phyloP scores from a whole-genome alignment of 2,797 vertebrate genomes.

The Bryconaethiops microstoma region DNA sequence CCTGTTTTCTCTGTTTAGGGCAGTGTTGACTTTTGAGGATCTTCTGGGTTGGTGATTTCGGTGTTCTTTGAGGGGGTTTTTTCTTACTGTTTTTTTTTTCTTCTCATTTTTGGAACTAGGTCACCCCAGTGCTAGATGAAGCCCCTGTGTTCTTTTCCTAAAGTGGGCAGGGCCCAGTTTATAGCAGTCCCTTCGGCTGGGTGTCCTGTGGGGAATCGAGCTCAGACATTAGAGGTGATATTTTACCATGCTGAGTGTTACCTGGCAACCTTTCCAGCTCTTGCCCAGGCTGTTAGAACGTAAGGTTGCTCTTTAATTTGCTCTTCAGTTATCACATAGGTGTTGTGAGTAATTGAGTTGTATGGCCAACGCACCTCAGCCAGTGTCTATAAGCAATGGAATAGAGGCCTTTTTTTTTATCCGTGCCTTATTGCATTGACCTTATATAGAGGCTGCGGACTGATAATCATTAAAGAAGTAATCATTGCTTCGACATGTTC shows the following conservation, averaged over 20 bases:
- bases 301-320: not conserved
- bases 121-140: conserved; percentile 15
- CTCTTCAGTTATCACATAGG: not conserved
- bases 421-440: conserved; percentile 8
- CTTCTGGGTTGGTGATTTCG: conserved; percentile 22
- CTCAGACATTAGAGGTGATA: conserved; percentile 13
- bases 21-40: conserved; percentile 22
- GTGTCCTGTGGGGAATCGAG: conserved; percentile 2
- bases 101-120: conserved; percentile 38
- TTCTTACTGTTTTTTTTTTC: not conserved
- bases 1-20: not conserved
- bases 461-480: conserved; percentile 30
- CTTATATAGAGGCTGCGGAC: not conserved
- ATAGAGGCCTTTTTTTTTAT: not conserved
- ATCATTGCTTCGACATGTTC: conserved; percentile 24
- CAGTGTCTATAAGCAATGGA: not conserved
- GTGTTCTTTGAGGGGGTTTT: conserved; percentile 11
- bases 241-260: conserved; percentile 11
- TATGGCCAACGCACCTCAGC: not conserved
- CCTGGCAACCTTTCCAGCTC: conserved; percentile 13
- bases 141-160: conserved; percentile 15
- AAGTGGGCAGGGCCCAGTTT: conserved; percentile 10
- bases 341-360: not conserved
- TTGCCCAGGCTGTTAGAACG: conserved; percentile 10
- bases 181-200: conserved; percentile 4